phyloP scores from a whole-genome alignment of 2,113 vertebrate species.

The Melanerpes formicivorus region DNA sequence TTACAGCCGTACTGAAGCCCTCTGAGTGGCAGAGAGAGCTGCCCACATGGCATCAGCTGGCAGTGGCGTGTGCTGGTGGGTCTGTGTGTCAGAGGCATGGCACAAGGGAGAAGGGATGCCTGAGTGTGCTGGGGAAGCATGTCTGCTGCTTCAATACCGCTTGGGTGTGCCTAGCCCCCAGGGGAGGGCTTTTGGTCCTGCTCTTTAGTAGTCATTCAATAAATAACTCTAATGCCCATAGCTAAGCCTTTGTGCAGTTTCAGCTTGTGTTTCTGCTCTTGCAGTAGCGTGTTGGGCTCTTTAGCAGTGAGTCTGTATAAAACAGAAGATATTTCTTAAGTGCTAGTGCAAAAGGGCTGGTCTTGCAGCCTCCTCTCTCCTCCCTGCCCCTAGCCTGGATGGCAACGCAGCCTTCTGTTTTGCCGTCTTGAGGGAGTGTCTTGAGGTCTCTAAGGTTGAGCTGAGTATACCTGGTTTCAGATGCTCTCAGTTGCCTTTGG shows the following conservation, averaged over 20 bases:
- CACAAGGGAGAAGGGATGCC: neutral
- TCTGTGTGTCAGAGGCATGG: neutral
- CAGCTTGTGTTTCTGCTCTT: neutral
- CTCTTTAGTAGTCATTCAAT: constrained; percentile 54
- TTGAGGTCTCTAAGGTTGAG: neutral
- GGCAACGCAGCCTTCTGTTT: neutral
- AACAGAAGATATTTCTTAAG: neutral
- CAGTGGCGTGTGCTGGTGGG: fast-evolving
- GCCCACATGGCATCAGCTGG: neutral
- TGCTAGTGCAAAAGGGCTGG: constrained; percentile 39
- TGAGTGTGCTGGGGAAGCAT: fast-evolving
- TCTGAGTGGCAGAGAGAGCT: neutral
- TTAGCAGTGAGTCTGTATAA: neutral
- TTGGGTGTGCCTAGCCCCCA: neutral
- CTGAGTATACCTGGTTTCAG: neutral
- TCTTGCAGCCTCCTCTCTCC: neutral
- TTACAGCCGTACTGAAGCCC: neutral
- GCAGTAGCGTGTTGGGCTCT: neutral
- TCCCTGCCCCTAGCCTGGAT: neutral
- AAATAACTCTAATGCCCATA: constrained; percentile 37
- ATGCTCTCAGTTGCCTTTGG: neutral
- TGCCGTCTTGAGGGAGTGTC: neutral
- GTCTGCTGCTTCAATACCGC: neutral
- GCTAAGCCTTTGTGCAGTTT: constrained; percentile 17
- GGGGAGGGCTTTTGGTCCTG: constrained; percentile 38